phyloP scores from a whole-genome alignment of 2,797 vertebrate species.

The Coregonus sp. region DNA sequence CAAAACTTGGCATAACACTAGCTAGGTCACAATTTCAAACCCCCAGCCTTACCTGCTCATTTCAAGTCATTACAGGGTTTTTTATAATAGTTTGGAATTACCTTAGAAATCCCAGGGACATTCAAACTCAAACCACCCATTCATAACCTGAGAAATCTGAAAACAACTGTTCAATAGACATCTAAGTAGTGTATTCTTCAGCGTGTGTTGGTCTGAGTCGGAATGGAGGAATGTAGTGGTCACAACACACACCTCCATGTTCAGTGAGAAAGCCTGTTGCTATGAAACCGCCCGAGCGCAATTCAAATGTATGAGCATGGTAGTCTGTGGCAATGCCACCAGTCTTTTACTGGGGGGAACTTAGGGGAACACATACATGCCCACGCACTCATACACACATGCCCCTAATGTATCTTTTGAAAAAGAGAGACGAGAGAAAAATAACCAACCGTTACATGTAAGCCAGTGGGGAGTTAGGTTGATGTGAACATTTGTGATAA shows the following conservation, averaged over 20 bases:
- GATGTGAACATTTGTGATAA: too few species aligned
- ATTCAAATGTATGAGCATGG: conserved; percentile 14
- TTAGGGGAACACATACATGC: neutral
- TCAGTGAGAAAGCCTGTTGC: conserved; percentile 41
- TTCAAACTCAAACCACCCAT: neutral
- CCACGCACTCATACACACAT: conserved; percentile 2
- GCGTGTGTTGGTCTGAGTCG: neutral
- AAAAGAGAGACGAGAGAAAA: neutral
- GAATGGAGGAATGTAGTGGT: neutral
- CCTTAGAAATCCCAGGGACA: neutral
- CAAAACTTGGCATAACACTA: neutral
- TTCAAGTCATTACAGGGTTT: neutral
- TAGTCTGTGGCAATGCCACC: conserved; percentile 20
- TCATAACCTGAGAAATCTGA: neutral
- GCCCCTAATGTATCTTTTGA: neutral
- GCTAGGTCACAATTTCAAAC: neutral
- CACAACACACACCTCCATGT: conserved; percentile 9
- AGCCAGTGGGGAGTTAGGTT: too few species aligned
- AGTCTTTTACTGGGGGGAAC: conserved; percentile 12
- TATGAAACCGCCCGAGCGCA: conserved; percentile 37
- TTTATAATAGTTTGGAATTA: neutral
- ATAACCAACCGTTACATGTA: neutral
- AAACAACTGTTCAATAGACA: neutral
- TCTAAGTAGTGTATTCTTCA: neutral
- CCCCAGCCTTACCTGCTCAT: neutral